A percentile compares a stretch with the other conserved stretches of the same genome.
phyloP scores from a whole-genome alignment of 2,113 vertebrate genomes.

The Gambusia affinis region DNA sequence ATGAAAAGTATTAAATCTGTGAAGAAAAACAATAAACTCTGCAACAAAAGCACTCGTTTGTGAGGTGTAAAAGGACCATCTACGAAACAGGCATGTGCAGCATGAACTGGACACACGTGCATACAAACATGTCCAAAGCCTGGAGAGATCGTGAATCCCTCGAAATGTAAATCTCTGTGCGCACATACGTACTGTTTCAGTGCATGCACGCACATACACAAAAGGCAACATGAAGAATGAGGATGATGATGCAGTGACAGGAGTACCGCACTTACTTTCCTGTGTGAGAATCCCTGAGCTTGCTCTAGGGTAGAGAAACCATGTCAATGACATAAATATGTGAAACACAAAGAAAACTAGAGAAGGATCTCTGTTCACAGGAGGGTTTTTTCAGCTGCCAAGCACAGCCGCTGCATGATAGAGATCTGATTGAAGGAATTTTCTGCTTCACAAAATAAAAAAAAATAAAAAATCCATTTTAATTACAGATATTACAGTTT shows the following conservation, averaged over 20 bases:
- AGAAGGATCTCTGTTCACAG: conserved; percentile 66
- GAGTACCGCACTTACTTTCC: conserved; percentile 95
- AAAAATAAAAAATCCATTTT: neutral
- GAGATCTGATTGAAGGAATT: conserved; percentile 4
- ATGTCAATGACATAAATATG: conserved; percentile 77
- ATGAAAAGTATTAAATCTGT: neutral
- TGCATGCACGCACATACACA: conserved; percentile 59
- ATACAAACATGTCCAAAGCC: conserved; percentile 80
- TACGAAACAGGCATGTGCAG: conserved; percentile 52
- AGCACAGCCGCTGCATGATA: conserved; percentile 12
- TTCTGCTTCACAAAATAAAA: conserved; percentile 1
- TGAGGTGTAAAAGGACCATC: conserved; percentile 45
- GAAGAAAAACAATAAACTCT: neutral
- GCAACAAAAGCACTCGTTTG: conserved; percentile 36
- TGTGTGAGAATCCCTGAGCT: conserved; percentile 95
- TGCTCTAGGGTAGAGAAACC: conserved; percentile 96
- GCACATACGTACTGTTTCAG: conserved; percentile 42
- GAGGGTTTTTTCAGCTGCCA: conserved; percentile 36
- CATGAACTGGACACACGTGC: conserved; percentile 79
- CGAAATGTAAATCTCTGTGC: conserved; percentile 32
- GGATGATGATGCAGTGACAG: conserved; percentile 66
- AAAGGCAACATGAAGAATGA: conserved; percentile 48
- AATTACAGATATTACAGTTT: conserved; percentile 4
- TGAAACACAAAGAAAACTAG: conserved; percentile 67
- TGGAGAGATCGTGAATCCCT: conserved; percentile 58